phyloP scores from a whole-genome alignment of 2,797 vertebrate species.

The Catostomus latipinnis region DNA sequence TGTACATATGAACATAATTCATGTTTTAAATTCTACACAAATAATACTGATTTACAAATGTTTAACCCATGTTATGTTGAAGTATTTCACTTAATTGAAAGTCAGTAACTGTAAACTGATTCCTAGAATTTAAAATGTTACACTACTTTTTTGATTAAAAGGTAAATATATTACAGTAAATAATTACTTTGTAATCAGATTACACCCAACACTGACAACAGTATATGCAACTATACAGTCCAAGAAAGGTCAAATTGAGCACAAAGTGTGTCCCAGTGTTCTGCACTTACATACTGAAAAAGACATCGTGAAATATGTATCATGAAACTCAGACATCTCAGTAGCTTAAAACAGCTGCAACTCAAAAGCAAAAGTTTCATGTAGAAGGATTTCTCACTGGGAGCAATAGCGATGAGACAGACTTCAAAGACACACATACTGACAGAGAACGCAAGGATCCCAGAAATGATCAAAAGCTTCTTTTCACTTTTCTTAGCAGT shows the following conservation, averaged over 20 bases:
- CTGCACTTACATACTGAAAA: background rate
- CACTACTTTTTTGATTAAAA: no score
- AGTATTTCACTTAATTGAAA: no score
- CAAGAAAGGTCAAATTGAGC: background rate
- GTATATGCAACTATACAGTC: background rate
- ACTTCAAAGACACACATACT: slow-evolving; percentile 59
- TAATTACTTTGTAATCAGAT: no score
- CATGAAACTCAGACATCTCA: slow-evolving; percentile 15
- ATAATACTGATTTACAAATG: no score
- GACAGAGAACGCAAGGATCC: slow-evolving; percentile 43
- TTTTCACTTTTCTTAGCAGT: slow-evolving; percentile 57
- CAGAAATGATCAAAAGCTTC: slow-evolving; percentile 62
- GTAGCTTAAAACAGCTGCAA: slow-evolving; percentile 18
- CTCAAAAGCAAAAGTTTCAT: slow-evolving; percentile 24
- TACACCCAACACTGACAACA: background rate
- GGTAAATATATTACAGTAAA: no score
- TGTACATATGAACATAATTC: no score
- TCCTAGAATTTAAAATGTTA: no score
- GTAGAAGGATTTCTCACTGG: slow-evolving; percentile 31
- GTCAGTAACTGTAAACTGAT: no score
- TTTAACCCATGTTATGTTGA: no score
- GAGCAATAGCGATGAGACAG: slow-evolving; percentile 54
- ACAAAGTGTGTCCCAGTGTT: slow-evolving; percentile 1
- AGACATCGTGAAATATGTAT: slow-evolving; percentile 23
- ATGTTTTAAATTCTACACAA: no score